Base-by-base conservation (phyloP, 2,113 vertebrate species). In the Etheostoma spectabile region DNA sequence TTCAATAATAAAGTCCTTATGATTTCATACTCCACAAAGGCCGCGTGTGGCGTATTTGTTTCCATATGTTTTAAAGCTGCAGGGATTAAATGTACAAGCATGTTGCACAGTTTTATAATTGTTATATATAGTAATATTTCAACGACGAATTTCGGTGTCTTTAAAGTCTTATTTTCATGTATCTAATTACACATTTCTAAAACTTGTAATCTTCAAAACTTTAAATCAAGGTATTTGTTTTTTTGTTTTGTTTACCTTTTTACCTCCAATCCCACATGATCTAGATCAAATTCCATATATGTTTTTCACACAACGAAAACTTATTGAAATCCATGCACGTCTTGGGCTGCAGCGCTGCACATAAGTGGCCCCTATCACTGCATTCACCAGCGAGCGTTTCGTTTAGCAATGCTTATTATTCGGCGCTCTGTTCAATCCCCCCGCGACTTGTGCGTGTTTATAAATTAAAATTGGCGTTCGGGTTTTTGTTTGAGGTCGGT, bases 1-100 rank as follows among this genome's bases (percentile, higher is more conserved):
- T 96, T 96, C 96, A 98, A 97, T 97, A 99, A 99, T 98, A 98
- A 99, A 97, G 89, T 94, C 90, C 91, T 83, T 94, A 94, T 95
- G 86, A 95, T 99, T 97, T 98, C 96, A 97, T 98, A 97, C 94
- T 95, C 93, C 94, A 95, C 61, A 5, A 1, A 49, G n/a, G 69
- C 66, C 79, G 77, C 70, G 77, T 74, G 74, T 89, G 72, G n/a
- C 48, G 3, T 63, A 14, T 56, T 33, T 63, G 5, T 82, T 74
- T 77, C 18, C 35, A n/a, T 14, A 2, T 15, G 13, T 48, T 73
- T 70, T 15, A 45, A 79, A 22, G 30, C 11, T 52, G 22, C 33
- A 35, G 0, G 38, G 8, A 6, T 72, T 42, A 42, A 11, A 42
- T 42, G 38, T 65, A 16, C 3, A 27, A 16, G 21, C 27, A 7